These are phyloP conservation scores for Macquaria ambigua DNA, from an alignment of 2,113 vertebrate genomes.

Conservation along the genomic window DNA sequence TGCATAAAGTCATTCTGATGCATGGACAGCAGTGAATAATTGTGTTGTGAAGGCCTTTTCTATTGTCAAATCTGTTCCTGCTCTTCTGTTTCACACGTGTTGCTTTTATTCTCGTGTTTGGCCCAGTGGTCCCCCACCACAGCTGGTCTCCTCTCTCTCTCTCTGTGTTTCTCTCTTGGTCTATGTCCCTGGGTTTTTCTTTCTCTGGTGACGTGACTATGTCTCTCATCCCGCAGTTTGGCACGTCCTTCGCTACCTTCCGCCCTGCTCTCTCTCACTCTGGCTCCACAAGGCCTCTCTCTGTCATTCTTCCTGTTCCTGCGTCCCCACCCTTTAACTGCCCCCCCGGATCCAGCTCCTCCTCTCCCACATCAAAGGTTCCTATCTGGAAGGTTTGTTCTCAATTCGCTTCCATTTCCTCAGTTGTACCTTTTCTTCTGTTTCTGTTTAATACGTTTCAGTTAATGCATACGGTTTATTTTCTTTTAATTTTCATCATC, in stretches of 20 bases:
- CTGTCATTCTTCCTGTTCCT: conserved; percentile 88
- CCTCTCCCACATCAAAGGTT: conserved; percentile 88
- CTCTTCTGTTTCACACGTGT: conserved; percentile 24
- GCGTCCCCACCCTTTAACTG: conserved; percentile 86
- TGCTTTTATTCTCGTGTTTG: conserved; percentile 19
- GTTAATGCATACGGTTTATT: conserved; percentile 29
- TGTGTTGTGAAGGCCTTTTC: background rate
- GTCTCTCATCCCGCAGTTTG: conserved; percentile 88
- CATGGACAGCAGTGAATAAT: background rate
- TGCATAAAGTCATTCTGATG: background rate
- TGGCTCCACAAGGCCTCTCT: conserved; percentile 86
- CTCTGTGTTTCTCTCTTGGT: background rate
- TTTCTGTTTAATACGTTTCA: conserved; percentile 36
- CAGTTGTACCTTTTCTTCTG: conserved; percentile 60
- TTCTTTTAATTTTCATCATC: conserved; percentile 54
- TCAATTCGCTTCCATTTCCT: conserved; percentile 76
- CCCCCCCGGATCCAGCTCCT: conserved; percentile 85
- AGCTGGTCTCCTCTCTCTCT: background rate
- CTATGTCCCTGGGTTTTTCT: background rate
- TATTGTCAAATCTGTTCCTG: conserved; percentile 13
- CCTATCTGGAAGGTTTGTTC: conserved; percentile 89
- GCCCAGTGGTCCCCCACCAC: conserved; percentile 21
- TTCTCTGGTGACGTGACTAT: conserved; percentile 70
- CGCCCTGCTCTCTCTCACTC: conserved; percentile 87
- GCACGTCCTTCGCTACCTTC: conserved; percentile 88